phyloP scores from a whole-genome alignment of 2,888 invertebrate species.

The Hyposoter didymator region DNA sequence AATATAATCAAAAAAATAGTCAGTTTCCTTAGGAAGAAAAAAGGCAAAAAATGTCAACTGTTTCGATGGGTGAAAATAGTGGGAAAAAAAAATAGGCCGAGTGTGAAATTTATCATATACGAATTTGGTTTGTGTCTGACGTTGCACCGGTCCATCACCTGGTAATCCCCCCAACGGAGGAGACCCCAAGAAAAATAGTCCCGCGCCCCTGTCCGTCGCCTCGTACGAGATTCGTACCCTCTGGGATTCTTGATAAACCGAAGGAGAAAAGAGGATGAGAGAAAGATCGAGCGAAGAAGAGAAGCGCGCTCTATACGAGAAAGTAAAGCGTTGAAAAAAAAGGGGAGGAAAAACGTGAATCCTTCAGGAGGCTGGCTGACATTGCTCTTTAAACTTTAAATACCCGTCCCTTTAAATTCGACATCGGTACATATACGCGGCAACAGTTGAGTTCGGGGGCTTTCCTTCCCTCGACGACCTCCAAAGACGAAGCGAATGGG shows the following conservation, averaged over 20 bases:
- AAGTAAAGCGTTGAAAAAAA: slow-evolving; percentile 41
- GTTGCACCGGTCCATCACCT: slow-evolving; percentile 56
- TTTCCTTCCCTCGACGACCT: slow-evolving; percentile 20
- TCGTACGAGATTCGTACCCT: slow-evolving; percentile 55
- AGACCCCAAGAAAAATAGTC: slow-evolving; percentile 46
- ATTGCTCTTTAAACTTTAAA: slow-evolving; percentile 72
- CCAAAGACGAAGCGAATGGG: slow-evolving; percentile 42
- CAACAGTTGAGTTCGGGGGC: slow-evolving; percentile 61
- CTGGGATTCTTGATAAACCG: slow-evolving; percentile 57
- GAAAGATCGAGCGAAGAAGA: slow-evolving; percentile 62
- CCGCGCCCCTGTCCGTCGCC: slow-evolving; percentile 42
- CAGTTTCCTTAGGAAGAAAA: not conserved
- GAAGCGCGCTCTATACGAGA: slow-evolving; percentile 58
- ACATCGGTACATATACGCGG: slow-evolving; percentile 59
- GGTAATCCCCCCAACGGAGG: slow-evolving; percentile 42
- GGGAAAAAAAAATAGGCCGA: slow-evolving; percentile 31
- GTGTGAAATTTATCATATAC: slow-evolving; percentile 56
- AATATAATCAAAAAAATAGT: not conserved
- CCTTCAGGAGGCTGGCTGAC: slow-evolving; percentile 54
- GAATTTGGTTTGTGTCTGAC: slow-evolving; percentile 20
- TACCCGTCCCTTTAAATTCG: slow-evolving; percentile 72
- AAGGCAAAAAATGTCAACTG: slow-evolving; percentile 26
- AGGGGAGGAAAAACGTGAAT: slow-evolving; percentile 45
- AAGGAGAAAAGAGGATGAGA: slow-evolving; percentile 37
- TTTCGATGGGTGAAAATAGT: slow-evolving; percentile 3